Evolutionary conservation across 2,113 vertebrate species (phyloP), one percentile per base, ranked within the genome.

Genomic region (Cololabis saira): DNA sequence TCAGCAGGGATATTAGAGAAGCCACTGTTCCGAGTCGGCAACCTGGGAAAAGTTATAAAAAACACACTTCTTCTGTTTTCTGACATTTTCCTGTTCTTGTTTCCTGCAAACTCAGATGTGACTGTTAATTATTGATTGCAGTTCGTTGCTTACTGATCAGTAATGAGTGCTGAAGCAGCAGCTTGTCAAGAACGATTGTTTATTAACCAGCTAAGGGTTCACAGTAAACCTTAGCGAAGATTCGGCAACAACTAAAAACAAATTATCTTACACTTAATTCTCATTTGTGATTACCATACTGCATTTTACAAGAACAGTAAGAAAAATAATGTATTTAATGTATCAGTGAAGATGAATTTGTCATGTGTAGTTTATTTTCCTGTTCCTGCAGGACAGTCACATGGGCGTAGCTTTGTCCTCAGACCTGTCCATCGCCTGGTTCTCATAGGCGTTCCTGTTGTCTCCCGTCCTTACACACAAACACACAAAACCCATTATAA

Each of bases 381-480:
- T 27, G 24, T 27, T 30, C 2, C 10, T n/a, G n/a, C 60, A 44
- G 12, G 15, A 15, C 0, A 43, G 59, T 92, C 85, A 93, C 90
- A 93, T 87, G 64, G 16, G 3, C 0, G 92, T 91, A 0, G 82
- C 44, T 18, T 59, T 90, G 1, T 85, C 86, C 0, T 82, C 78
- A 1, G 22, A 2, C 17, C 12, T 21, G 17, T 89, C 43, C 1
- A 54, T 2, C 24, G 4, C 61, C 37, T 30, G 33, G 66, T 86
- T 88, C 5, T 87, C 61, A 9, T 76, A 89, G 9, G 50, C 59
- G 0, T 83, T 61, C 0, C 3, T 5, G 19, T 75, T 8, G 0
- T 84, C 82, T 13, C 50, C 61, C 67, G 70, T 86, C 74, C 92
- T 93, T 84, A 63, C 4, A 63, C 4, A 59, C 5, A 67, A n/a